Evolutionary conservation across 2,888 invertebrate species (phyloP).

Genomic region (Cyclophora punctaria): DNA sequence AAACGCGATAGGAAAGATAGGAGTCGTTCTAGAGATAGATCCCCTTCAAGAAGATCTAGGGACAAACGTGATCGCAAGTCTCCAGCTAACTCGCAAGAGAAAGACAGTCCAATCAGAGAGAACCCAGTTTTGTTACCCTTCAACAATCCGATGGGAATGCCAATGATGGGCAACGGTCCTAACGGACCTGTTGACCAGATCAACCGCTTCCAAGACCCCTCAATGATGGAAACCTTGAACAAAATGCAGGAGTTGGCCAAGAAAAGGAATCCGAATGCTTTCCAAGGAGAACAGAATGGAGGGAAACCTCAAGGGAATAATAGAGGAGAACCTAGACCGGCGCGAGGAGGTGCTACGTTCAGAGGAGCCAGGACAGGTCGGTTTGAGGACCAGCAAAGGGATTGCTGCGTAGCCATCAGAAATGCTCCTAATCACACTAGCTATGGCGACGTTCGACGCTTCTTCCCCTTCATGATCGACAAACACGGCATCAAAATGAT

Average conservation of each 20-base stretch:
- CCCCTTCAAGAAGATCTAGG: constrained; percentile 64
- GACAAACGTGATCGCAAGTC: constrained; percentile 52
- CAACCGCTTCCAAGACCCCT: constrained; percentile 43
- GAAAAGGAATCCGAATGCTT: constrained; percentile 76
- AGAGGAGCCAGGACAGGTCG: constrained; percentile 24
- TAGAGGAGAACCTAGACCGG: constrained; percentile 19
- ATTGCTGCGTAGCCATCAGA: constrained; percentile 80
- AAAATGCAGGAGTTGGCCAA: constrained; percentile 68
- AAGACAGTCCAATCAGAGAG: constrained; percentile 17
- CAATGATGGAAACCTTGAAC: constrained; percentile 46
- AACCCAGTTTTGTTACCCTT: constrained; percentile 9
- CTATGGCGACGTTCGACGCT: constrained; percentile 86
- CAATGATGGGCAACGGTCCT: constrained; percentile 22
- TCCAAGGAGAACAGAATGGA: constrained; percentile 53
- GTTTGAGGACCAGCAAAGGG: constrained; percentile 43
- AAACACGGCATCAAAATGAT: constrained; percentile 91
- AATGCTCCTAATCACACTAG: constrained; percentile 84
- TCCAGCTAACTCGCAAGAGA: constrained; percentile 53
- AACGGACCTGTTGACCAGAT: constrained; percentile 28
- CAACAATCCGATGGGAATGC: constrained; percentile 14
- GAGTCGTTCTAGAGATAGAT: constrained; percentile 73
- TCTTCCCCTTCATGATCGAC: constrained; percentile 89
- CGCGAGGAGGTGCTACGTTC: constrained; percentile 15
- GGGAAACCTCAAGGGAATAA: constrained; percentile 14
- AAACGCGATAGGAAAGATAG: constrained; percentile 70